These are phyloP conservation scores for Agelaius phoeniceus DNA, from an alignment of 2,113 vertebrate genomes.

Conservation along the genomic window DNA sequence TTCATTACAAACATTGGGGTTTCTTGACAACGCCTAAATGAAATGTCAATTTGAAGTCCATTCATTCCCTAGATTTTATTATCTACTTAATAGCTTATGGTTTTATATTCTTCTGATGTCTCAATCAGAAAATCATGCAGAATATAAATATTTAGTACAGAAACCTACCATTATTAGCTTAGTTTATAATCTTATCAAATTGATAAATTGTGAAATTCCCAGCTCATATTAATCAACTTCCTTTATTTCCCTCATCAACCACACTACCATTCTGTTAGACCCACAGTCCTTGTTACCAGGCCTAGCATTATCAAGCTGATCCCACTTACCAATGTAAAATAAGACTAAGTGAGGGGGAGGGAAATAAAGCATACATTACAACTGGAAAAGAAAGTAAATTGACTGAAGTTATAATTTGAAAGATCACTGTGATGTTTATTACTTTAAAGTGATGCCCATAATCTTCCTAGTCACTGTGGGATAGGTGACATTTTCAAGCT, in stretches of 20 bases:
- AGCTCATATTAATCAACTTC: neutral
- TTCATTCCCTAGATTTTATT: neutral
- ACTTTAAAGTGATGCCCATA: neutral
- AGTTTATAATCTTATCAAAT: neutral
- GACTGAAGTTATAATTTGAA: neutral
- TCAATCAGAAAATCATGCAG: neutral
- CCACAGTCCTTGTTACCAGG: neutral
- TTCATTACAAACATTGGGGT: neutral
- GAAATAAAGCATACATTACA: neutral
- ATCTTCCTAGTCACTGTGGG: neutral
- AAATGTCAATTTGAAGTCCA: neutral
- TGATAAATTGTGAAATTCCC: neutral
- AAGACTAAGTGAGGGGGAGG: neutral
- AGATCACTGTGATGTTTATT: neutral
- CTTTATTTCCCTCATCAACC: neutral
- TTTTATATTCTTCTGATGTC: neutral
- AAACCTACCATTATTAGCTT: neutral
- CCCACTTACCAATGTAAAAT: neutral
- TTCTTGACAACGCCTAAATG: neutral
- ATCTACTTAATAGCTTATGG: neutral
- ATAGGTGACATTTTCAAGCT: constrained; percentile 50
- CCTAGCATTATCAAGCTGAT: neutral
- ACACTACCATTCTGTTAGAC: neutral
- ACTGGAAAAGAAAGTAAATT: neutral
- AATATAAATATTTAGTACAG: neutral